Base-by-base conservation (phyloP, 2,888 invertebrate genomes). In the Drosophila mayaguana region DNA sequence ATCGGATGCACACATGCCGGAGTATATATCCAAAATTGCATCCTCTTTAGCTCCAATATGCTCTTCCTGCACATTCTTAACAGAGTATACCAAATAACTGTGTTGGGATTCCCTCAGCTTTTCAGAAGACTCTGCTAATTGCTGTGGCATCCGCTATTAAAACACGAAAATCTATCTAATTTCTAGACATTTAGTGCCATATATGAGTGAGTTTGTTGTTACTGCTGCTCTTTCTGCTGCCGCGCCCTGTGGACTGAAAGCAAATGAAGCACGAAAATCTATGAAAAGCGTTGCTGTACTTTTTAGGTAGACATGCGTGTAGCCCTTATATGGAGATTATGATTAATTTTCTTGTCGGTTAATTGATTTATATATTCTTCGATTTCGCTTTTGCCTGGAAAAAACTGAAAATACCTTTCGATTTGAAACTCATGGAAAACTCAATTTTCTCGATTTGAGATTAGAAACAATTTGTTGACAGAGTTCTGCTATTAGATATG, bases 111-210 rank as follows among this genome's bases (percentile, higher is more conserved):
- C 62, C 38, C 25, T 50, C 43, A 18, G 5, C n/a, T 28, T 34
- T n/a, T 32, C 11, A 55, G 59, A 71, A 34, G 40, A 60, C 56
- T 6, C 40, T 54, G 66, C 70, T 84, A 88, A 87, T 83, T 86
- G 72, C 78, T 83, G 65, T 64, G 87, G 66, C 76, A 83, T 84
- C 83, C 83, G 83, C 78, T 80, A 51, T 45, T 22, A 57, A 46
- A 25, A 16, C 12, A 36, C 16, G 34, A 43, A 18, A 40, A 38
- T 51, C 51, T 51, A 28, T 40, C 12, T 54, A 25, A 89, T 89
- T 87, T 84, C 80, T 77, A 70, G 87, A 87, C 72, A 74, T 66
- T 81, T 81, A 60, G 36, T 48, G 34, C 88, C 84, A 79, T 87
- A 87, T 84, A 67, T 69, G 84, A 38, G 22, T 43, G 25, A 45